Percentiles rank a stretch among this genome's conserved stretches.
These are phyloP conservation scores for Cinclus cinclus DNA, from an alignment of 2,113 vertebrate species.

Conservation along the genomic window DNA sequence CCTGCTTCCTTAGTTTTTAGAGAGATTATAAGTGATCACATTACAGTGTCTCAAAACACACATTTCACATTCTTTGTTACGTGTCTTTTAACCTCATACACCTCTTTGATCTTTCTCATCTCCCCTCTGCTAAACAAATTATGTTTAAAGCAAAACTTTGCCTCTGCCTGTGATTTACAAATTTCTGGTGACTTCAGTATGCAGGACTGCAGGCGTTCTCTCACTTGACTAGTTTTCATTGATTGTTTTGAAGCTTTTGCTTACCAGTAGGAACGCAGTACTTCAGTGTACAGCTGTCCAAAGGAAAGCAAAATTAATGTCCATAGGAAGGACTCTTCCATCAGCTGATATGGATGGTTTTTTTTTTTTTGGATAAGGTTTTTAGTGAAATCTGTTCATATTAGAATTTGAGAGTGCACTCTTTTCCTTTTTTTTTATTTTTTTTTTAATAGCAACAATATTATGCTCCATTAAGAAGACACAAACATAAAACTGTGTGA, in stretches of 20 bases:
- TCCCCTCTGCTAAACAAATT: background rate
- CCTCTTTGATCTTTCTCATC: background rate
- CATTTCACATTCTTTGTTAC: background rate
- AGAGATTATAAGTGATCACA: background rate
- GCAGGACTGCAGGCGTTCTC: background rate
- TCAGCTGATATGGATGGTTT: background rate
- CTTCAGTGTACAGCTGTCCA: background rate
- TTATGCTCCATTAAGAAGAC: background rate
- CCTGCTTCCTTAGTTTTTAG: background rate
- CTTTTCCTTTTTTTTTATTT: background rate
- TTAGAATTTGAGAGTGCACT: rapidly evolving
- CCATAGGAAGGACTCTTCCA: background rate
- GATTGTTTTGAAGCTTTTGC: background rate
- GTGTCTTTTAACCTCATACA: background rate
- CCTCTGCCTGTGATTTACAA: background rate
- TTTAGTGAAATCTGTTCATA: background rate
- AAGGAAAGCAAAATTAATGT: background rate
- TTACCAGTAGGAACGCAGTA: background rate
- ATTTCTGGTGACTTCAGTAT: background rate
- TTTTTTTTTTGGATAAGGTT: background rate
- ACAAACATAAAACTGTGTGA: background rate
- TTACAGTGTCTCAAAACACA: background rate
- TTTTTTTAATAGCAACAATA: background rate
- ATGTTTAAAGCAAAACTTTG: background rate
- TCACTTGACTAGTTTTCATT: background rate